Evolutionary conservation across 2,888 invertebrate genomes (phyloP), one percentile per base, ranked within the genome.

Genomic region (Augochlorella aurata): DNA sequence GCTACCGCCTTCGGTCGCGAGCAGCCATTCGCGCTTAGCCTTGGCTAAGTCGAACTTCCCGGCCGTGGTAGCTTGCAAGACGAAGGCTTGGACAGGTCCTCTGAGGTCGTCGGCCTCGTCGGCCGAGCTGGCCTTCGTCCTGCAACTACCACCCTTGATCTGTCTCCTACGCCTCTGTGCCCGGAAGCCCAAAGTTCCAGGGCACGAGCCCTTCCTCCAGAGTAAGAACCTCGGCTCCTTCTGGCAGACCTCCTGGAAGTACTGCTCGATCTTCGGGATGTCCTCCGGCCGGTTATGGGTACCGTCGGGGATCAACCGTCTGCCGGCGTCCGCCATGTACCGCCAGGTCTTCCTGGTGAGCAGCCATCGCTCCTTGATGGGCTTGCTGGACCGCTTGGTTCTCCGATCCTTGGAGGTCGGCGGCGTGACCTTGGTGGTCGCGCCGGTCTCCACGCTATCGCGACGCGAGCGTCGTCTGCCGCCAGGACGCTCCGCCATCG

Each of bases 301-400:
- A 29, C 97, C 97, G 72, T 97, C 97, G n/a, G 98, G 98, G 78
- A 98, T 96, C 72, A 98, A 95, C 91, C 97, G 96, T 81, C 97
- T 96, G 66, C 98, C 98, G 49, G 97, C 97, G 89, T 98, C 98
- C n/a, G 97, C 96, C 98, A 98, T 98, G 94, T 98, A 98, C 89
- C 97, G 95, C 98, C 98, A 98, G 69, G 98, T 98, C 94, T 98
- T 98, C 81, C 98, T 95, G 66, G 98, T 98, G 80, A 98, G 95
- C 81, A 98, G 95, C 98, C 98, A 98, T 93, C 98, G 95, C 94
- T 98, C 98, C 92, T 96, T 96, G 72, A 93, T 92, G 0, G 95
- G 95, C 83, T 95, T 95, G 92, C 95, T 95, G 89, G 95, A 94
- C 72, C 95, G 94, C 88, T 95, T 95, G 79, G 95, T 94, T 89